A percentile compares a stretch with the other conserved stretches of the same genome.
Evolutionary conservation across 2,113 vertebrate genomes (phyloP).

Genomic region (Zapus hudsonius): DNA sequence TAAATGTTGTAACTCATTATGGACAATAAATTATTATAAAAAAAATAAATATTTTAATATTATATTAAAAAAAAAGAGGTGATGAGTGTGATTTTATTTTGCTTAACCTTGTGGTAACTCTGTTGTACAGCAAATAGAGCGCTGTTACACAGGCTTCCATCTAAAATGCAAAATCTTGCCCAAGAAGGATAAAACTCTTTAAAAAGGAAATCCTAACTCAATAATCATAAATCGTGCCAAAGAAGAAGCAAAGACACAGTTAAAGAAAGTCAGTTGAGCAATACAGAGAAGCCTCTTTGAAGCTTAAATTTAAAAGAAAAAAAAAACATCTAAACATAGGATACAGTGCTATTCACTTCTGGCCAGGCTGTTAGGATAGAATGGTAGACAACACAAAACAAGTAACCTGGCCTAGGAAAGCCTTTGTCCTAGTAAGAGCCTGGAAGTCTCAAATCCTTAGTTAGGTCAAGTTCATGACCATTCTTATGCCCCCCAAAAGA

Average conservation of each 20-base stretch:
- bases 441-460: background rate
- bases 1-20: too few species aligned
- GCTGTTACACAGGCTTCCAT: background rate
- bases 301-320: background rate
- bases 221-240: constrained; percentile 6
- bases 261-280: background rate
- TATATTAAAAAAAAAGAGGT: too few species aligned
- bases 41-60: too few species aligned
- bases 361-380: background rate
- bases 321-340: background rate
- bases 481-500: background rate
- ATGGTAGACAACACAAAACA: background rate
- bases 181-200: constrained; percentile 15
- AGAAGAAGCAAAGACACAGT: background rate
- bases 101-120: background rate
- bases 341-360: background rate
- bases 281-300: constrained; percentile 17
- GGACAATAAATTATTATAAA: too few species aligned
- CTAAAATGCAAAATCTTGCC: background rate
- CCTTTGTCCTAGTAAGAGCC: background rate
- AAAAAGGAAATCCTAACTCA: background rate
- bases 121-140: background rate
- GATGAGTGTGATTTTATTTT: background rate
- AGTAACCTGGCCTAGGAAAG: background rate
- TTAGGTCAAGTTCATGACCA: background rate